These are phyloP conservation scores for Halocynthia roretzi DNA, from an alignment of 23 tunicate species.

Conservation along the genomic window DNA sequence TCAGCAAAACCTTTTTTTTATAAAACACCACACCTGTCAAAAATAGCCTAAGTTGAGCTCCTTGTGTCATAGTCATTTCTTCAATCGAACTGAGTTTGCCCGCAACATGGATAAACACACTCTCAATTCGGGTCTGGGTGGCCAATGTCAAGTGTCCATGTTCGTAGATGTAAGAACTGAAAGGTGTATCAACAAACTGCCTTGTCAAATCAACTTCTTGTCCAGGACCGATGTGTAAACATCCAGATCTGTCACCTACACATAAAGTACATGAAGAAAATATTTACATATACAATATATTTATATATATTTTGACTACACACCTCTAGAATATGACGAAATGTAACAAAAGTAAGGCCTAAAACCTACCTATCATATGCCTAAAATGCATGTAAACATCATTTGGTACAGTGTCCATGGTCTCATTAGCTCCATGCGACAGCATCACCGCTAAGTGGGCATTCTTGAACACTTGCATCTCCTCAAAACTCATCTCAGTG, in stretches of 20 bases:
- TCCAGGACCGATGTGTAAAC: conserved; percentile 13
- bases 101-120: conserved; percentile 19
- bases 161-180: conserved; percentile 23
- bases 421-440: not conserved
- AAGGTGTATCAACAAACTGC: conserved; percentile 24
- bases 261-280: not conserved
- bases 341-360: not conserved
- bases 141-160: conserved; percentile 19
- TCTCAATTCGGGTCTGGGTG: conserved; percentile 1
- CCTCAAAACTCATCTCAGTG: conserved; percentile 10
- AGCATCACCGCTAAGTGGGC: conserved; percentile 32
- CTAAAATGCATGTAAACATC: conserved; percentile 20
- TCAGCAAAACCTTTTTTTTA: no score
- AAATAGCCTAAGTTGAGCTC: conserved; percentile 10
- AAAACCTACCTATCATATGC: conserved; percentile 15
- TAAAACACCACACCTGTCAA: conserved; percentile 11
- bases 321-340: no score
- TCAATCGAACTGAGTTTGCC: conserved; percentile 25
- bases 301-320: no score
- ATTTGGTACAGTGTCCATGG: not conserved
- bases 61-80: conserved; percentile 11
- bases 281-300: not conserved
- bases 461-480: conserved; percentile 18
- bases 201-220: conserved; percentile 22
- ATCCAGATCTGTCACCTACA: conserved; percentile 21